These are phyloP conservation scores for Brachionus calyciflorus DNA, from an alignment of 1,140 invertebrate genomes.

Conservation along the genomic window DNA sequence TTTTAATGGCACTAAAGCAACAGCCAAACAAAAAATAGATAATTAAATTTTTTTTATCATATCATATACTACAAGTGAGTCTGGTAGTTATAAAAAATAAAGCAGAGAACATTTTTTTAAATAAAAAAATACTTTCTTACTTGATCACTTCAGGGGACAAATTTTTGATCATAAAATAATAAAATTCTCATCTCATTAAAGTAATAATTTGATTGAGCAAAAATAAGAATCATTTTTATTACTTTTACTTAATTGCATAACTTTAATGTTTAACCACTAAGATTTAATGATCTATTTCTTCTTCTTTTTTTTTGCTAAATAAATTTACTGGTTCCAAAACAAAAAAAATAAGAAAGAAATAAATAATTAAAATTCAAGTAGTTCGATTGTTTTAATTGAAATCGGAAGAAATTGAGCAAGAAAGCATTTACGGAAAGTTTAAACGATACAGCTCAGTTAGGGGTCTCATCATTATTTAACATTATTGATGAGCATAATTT, in stretches of 20 bases:
- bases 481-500: slow-evolving; percentile 12
- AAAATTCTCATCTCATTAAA: slow-evolving; percentile 26
- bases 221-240: not conserved
- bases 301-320: not conserved
- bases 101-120: too few relatives aligned
- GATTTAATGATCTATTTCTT: not conserved
- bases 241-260: slow-evolving; percentile 22
- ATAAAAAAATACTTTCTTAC: too few relatives aligned
- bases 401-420: slow-evolving; percentile 16
- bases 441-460: not conserved
- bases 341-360: not conserved
- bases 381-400: slow-evolving; percentile 38
- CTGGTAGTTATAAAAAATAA: too few relatives aligned
- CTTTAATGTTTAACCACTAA: slow-evolving; percentile 14
- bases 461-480: slow-evolving; percentile 26
- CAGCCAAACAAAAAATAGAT: too few relatives aligned
- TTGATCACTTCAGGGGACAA: too few relatives aligned
- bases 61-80: too few relatives aligned
- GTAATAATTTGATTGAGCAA: slow-evolving; percentile 7
- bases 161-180: not conserved
- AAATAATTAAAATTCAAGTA: slow-evolving; percentile 28
- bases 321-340: too few relatives aligned
- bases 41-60: too few relatives aligned
- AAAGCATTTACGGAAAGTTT: slow-evolving; percentile 8
- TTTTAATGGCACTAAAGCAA: too few relatives aligned